phyloP scores from a whole-genome alignment of 2,113 vertebrate species.

The Pantherophis guttatus region DNA sequence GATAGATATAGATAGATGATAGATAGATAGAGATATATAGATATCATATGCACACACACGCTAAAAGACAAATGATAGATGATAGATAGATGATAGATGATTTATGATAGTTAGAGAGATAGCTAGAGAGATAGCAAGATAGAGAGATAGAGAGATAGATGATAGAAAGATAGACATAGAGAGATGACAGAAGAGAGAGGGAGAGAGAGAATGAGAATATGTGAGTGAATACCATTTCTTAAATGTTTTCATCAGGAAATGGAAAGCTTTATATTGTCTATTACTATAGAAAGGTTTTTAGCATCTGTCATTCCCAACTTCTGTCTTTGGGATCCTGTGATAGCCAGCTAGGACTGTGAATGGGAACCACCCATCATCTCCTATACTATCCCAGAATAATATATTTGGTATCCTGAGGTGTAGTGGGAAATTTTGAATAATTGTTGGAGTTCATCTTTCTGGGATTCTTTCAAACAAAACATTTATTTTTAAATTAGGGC shows the following conservation, averaged over 20 bases:
- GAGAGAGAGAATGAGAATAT: background rate
- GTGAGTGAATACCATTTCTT: background rate
- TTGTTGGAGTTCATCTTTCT: background rate
- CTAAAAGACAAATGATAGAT: background rate
- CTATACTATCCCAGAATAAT: background rate
- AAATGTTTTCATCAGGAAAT: background rate
- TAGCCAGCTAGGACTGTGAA: background rate
- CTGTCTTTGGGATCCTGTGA: background rate
- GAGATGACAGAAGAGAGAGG: background rate
- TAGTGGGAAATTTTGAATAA: background rate
- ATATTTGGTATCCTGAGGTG: background rate
- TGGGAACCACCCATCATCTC: background rate
- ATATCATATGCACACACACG: too few relatives aligned
- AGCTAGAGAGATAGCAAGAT: too few relatives aligned
- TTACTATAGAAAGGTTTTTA: background rate
- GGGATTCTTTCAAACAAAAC: background rate
- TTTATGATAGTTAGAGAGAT: too few relatives aligned
- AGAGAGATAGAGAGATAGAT: too few relatives aligned
- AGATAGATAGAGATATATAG: too few relatives aligned
- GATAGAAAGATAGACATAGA: too few relatives aligned
- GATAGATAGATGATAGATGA: too few relatives aligned
- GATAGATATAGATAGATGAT: too few relatives aligned
- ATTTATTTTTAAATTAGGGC: background rate
- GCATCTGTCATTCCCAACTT: background rate
- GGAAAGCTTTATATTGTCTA: background rate